These are phyloP conservation scores for Chironomus tepperi DNA, from an alignment of 1,140 invertebrate species.

Conservation along the genomic window DNA sequence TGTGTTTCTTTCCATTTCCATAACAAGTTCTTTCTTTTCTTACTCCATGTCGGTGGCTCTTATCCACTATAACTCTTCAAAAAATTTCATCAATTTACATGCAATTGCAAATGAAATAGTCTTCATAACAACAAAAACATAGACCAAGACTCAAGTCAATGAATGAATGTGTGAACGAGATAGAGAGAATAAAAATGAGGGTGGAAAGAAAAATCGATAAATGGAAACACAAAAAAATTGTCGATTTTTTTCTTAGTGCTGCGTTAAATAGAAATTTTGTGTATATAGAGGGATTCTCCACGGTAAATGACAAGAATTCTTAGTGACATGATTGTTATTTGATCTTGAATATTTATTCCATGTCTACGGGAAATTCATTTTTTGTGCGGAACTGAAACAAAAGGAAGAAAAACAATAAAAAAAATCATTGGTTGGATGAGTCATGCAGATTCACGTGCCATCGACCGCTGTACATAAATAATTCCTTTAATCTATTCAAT, in stretches of 20 bases:
- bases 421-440: not conserved
- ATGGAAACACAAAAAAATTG: not conserved
- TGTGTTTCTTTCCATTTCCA: conserved; percentile 25
- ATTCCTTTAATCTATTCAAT: not conserved
- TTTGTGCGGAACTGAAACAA: not conserved
- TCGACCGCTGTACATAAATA: not conserved
- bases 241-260: not conserved
- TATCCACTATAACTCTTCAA: no score
- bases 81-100: not conserved
- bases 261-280: not conserved
- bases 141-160: not conserved
- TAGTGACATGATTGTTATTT: not conserved
- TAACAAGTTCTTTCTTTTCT: conserved; percentile 14
- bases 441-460: conserved; percentile 5
- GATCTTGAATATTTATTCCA: not conserved
- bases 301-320: not conserved
- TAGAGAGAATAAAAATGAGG: conserved; percentile 5
- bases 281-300: not conserved
- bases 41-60: conserved; percentile 18
- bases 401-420: not conserved
- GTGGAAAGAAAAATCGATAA: conserved; percentile 12
- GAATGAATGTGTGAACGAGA: not conserved
- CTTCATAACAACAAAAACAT: not conserved
- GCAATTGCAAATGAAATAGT: not conserved
- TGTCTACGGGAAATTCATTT: not conserved